These are phyloP conservation scores for Rhea americana DNA, from an alignment of 2,113 vertebrate species.

Conservation along the genomic window DNA sequence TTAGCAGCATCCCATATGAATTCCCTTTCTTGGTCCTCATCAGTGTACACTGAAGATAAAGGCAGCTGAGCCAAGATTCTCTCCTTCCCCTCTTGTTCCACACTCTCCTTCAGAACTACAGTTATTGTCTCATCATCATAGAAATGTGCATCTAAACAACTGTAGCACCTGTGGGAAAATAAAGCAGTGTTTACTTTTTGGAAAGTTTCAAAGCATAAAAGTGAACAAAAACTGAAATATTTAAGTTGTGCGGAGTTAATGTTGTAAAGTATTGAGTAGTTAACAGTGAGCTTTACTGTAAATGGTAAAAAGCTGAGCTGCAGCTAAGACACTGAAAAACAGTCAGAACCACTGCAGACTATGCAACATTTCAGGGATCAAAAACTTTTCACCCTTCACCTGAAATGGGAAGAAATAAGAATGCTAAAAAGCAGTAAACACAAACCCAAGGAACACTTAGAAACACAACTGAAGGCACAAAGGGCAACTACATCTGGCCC, in stretches of 20 bases:
- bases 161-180: slow-evolving; percentile 74
- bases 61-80: slow-evolving; percentile 89
- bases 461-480: background rate
- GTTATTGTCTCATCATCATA: slow-evolving; percentile 94
- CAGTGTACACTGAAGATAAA: slow-evolving; percentile 80
- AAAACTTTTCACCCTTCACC: background rate
- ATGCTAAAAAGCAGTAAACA: background rate
- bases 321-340: background rate
- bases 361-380: background rate
- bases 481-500: background rate
- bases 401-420: background rate
- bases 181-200: background rate
- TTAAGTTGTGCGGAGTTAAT: background rate
- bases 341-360: background rate
- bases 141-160: slow-evolving; percentile 92
- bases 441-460: background rate
- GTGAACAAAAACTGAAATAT: background rate
- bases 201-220: background rate
- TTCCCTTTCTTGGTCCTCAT: slow-evolving; percentile 71
- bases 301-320: background rate
- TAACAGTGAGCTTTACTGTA: background rate
- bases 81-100: slow-evolving; percentile 82
- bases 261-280: background rate
- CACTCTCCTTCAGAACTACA: slow-evolving; percentile 83
- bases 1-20: slow-evolving; percentile 81